Evolutionary conservation across 2,113 vertebrate genomes (phyloP).

Genomic region (Pagrus major): DNA sequence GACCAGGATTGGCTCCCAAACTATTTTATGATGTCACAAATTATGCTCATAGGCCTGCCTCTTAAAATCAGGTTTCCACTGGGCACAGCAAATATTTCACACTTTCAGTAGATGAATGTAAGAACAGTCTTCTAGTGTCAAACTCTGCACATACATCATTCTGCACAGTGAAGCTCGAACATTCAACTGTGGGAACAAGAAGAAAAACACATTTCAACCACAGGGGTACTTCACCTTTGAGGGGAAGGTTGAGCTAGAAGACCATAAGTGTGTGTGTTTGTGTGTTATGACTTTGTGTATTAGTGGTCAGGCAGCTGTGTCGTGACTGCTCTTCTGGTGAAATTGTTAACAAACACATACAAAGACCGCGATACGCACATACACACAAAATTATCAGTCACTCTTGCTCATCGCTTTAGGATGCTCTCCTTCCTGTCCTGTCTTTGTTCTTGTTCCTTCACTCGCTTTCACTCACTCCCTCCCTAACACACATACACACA

Average conservation of each 20-base stretch:
- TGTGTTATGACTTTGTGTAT: conserved; percentile 2
- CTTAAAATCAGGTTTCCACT: no score
- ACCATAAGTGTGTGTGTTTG: neutral
- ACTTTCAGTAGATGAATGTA: no score
- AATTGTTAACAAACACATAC: conserved; percentile 30
- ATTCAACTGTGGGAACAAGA: no score
- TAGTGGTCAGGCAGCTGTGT: conserved; percentile 44
- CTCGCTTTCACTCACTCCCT: conserved; percentile 18
- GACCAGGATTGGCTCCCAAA: no score
- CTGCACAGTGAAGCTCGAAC: no score
- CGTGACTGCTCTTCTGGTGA: conserved; percentile 44
- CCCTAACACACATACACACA: conserved; percentile 9
- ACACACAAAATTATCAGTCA: conserved; percentile 8
- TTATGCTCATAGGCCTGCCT: no score
- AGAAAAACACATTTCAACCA: no score
- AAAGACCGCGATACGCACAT: conserved; percentile 3
- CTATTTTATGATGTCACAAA: no score
- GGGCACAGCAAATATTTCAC: no score
- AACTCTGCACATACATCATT: no score
- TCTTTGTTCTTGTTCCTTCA: conserved; percentile 21
- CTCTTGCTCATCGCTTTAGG: conserved; percentile 26
- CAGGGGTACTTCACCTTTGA: no score
- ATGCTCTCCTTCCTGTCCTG: conserved; percentile 19
- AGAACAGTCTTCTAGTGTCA: no score
- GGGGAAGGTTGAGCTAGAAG: neutral